These are phyloP conservation scores for Cyanoderma ruficeps DNA, from an alignment of 2,113 vertebrate species.

Conservation along the genomic window DNA sequence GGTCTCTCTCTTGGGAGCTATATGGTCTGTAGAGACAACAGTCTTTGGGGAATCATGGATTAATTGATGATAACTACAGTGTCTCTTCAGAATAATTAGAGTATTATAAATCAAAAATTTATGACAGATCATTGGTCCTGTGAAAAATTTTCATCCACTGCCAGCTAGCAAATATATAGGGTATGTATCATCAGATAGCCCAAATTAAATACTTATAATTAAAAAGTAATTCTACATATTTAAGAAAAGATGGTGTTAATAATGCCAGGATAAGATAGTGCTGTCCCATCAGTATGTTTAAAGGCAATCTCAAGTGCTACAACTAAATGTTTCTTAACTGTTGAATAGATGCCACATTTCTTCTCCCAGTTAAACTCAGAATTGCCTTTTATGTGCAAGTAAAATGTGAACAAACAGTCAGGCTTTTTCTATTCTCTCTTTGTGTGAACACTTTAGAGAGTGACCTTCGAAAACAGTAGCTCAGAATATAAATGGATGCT, in stretches of 20 bases:
- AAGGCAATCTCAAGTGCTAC: neutral
- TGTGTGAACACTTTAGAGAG: slow-evolving; percentile 35
- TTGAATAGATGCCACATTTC: neutral
- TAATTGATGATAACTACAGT: neutral
- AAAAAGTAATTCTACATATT: neutral
- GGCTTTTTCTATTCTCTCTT: neutral
- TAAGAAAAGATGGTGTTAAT: neutral
- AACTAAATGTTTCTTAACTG: slow-evolving; percentile 1
- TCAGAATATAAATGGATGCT: slow-evolving; percentile 53
- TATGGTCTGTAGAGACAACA: neutral
- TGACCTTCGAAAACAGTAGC: slow-evolving; percentile 55
- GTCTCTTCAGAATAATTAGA: neutral
- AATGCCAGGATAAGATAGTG: neutral
- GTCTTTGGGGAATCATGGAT: neutral
- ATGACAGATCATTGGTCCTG: neutral
- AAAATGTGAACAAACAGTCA: slow-evolving; percentile 42
- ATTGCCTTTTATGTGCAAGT: slow-evolving; percentile 12
- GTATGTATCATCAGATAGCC: neutral
- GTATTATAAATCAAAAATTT: neutral
- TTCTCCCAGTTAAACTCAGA: slow-evolving; percentile 8
- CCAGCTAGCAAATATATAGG: neutral
- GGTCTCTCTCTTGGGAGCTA: neutral
- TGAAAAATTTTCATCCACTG: neutral
- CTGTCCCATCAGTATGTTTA: neutral
- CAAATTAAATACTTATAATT: neutral